A percentile compares a stretch with the other conserved stretches of the same genome.
phyloP scores from a whole-genome alignment of 1,140 invertebrate species.

The Formica exsecta region DNA sequence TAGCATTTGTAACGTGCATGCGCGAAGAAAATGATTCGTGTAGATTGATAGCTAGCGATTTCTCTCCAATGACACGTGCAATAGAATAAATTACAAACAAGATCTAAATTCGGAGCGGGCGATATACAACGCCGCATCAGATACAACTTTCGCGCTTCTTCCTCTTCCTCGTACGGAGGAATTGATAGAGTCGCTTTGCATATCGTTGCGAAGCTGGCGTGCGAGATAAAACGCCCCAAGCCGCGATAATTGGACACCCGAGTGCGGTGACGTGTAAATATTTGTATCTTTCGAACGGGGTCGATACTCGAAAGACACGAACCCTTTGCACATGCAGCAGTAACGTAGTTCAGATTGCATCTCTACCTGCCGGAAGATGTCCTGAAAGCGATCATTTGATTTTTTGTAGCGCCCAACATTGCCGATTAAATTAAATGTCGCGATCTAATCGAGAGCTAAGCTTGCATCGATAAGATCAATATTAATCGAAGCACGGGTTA shows the following conservation, averaged over 20 bases:
- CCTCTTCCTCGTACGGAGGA: slow-evolving; percentile 62
- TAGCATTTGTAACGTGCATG: slow-evolving; percentile 8
- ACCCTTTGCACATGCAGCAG: neutral
- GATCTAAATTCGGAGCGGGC: slow-evolving; percentile 36
- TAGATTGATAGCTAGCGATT: slow-evolving; percentile 23
- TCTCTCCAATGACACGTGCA: slow-evolving; percentile 25
- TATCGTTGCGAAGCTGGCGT: slow-evolving; percentile 77
- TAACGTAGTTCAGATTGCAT: slow-evolving; percentile 13
- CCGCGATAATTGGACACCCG: slow-evolving; percentile 77
- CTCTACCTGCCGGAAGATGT: neutral
- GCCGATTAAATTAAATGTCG: slow-evolving; percentile 20
- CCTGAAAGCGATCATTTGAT: neutral
- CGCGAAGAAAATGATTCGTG: slow-evolving; percentile 11
- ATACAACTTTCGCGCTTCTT: slow-evolving; percentile 46
- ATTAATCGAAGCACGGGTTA: slow-evolving; percentile 24
- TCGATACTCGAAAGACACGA: slow-evolving; percentile 44
- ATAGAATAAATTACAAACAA: slow-evolving; percentile 59
- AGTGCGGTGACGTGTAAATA: slow-evolving; percentile 68
- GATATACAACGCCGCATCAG: too few relatives aligned
- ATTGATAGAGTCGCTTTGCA: slow-evolving; percentile 81
- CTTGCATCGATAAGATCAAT: neutral
- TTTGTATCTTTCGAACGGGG: slow-evolving; percentile 65
- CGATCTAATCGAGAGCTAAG: slow-evolving; percentile 4
- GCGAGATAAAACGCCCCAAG: slow-evolving; percentile 69
- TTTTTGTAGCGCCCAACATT: neutral